These are phyloP conservation scores for Bos taurus DNA, from an alignment of 2,113 vertebrate species.

Conservation along the genomic window DNA sequence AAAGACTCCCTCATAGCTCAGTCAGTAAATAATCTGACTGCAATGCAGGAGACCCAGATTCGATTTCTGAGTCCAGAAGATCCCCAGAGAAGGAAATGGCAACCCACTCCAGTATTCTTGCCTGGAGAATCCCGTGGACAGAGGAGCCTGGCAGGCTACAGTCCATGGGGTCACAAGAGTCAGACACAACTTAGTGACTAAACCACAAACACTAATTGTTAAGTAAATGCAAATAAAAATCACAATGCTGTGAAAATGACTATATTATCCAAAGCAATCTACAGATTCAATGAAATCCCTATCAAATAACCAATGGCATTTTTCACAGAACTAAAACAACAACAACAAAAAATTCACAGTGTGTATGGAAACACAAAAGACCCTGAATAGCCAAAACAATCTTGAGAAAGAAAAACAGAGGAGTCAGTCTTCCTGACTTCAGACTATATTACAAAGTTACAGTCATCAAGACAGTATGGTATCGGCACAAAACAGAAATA, in stretches of 20 bases:
- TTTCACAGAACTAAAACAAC: neutral
- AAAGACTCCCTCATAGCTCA: neutral
- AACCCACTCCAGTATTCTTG: neutral
- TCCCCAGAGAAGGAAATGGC: neutral
- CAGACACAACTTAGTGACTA: neutral
- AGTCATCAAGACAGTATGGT: neutral
- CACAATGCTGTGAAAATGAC: neutral
- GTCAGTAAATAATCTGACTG: neutral
- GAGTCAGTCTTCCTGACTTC: neutral
- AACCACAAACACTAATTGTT: neutral
- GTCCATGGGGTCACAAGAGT: neutral
- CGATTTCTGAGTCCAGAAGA: neutral
- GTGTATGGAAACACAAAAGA: neutral
- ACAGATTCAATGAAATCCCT: neutral
- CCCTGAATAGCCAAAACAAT: neutral
- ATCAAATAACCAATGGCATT: neutral
- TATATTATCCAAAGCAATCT: neutral
- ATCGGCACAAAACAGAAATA: neutral
- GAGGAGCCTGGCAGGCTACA: neutral
- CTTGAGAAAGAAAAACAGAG: neutral
- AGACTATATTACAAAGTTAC: neutral
- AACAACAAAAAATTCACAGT: neutral
- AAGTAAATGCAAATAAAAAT: neutral
- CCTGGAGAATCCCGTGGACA: neutral
- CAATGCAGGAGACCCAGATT: neutral